A percentile compares a stretch with the other conserved stretches of the same genome.
Evolutionary conservation across 2,797 vertebrate genomes (phyloP).

Genomic region (Gouania willdenowi): DNA sequence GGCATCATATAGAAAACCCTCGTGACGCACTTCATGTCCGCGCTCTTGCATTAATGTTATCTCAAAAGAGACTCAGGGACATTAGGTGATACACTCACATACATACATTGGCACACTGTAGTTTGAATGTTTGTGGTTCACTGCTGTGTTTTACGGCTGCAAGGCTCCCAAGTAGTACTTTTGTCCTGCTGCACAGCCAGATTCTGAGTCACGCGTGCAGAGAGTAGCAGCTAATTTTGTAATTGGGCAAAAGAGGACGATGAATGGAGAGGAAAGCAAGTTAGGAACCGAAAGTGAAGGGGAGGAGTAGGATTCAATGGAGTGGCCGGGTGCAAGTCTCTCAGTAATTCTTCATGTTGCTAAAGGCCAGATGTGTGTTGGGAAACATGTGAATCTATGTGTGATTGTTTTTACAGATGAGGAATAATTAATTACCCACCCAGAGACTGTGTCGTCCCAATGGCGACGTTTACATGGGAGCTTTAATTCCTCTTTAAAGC

Average conservation of each 20-base stretch:
- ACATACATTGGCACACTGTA: too few species aligned
- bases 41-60: conserved; percentile 34
- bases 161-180: conserved; percentile 15
- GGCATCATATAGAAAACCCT: conserved; percentile 6
- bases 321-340: conserved; percentile 14
- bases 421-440: too few species aligned
- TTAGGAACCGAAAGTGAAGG: neutral
- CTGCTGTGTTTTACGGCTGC: conserved; percentile 21
- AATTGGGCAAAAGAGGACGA: conserved; percentile 56
- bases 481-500: too few species aligned
- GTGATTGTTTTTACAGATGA: conserved; percentile 41
- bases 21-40: conserved; percentile 26
- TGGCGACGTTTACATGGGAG: too few species aligned
- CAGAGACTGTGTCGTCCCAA: too few species aligned
- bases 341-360: conserved; percentile 12
- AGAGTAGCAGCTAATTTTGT: conserved; percentile 53
- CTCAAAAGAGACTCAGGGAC: conserved; percentile 3
- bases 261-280: conserved; percentile 13
- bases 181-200: conserved; percentile 30
- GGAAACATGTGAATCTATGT: conserved; percentile 20
- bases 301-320: neutral
- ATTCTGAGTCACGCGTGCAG: conserved; percentile 44
- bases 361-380: conserved; percentile 16
- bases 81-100: conserved; percentile 9
- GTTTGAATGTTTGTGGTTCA: conserved; percentile 21